These are phyloP conservation scores for Zootermopsis nevadensis DNA, from an alignment of 2,888 invertebrate species.

Conservation along the genomic window DNA sequence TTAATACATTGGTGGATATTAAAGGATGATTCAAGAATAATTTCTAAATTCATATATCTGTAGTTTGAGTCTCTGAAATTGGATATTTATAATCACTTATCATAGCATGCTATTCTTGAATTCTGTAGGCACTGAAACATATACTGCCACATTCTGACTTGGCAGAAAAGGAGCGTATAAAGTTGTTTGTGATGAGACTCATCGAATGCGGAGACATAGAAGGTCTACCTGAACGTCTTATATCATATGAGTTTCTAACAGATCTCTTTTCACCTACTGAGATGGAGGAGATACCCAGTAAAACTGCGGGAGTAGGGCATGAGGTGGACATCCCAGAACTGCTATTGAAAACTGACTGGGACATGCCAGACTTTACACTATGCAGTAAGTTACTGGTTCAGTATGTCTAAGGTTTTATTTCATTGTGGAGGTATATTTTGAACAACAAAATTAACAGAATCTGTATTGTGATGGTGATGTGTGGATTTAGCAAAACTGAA, in stretches of 20 bases:
- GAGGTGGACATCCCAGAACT: constrained; percentile 62
- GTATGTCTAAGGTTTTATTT: too few species aligned
- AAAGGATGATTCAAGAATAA: too few species aligned
- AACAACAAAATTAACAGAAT: too few species aligned
- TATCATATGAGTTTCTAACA: constrained; percentile 59
- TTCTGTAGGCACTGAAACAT: constrained; percentile 47
- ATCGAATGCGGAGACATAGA: constrained; percentile 59
- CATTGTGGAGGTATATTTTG: too few species aligned
- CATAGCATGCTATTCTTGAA: neutral
- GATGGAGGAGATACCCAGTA: constrained; percentile 60
- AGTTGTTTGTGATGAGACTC: constrained; percentile 63
- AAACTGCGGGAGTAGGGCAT: constrained; percentile 51
- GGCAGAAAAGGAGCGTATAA: constrained; percentile 61
- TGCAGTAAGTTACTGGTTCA: constrained; percentile 61
- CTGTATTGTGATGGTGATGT: too few species aligned
- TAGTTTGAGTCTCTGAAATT: too few species aligned
- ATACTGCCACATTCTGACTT: constrained; percentile 48
- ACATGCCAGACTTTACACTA: constrained; percentile 60
- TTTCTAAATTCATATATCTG: too few species aligned
- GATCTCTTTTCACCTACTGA: constrained; percentile 62
- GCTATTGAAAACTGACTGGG: constrained; percentile 62
- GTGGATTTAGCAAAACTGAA: too few species aligned
- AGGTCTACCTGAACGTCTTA: constrained; percentile 61
- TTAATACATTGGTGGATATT: too few species aligned
- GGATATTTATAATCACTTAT: too few species aligned